phyloP scores from a whole-genome alignment of 2,113 vertebrate species.

The Chionis minor region DNA sequence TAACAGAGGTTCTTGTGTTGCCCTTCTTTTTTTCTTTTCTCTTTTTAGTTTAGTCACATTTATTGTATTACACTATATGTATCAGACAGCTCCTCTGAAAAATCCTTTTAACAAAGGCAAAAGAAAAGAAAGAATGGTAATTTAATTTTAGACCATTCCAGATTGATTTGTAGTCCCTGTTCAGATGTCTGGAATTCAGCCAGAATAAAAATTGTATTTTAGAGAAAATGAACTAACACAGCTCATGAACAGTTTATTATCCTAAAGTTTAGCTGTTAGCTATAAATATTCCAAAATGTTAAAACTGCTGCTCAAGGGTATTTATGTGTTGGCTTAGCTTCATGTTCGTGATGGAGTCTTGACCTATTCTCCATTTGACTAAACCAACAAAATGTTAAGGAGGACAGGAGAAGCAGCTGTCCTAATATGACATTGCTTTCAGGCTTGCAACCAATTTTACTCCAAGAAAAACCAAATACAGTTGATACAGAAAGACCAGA shows the following conservation, averaged over 20 bases:
- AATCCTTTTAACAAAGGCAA: not conserved
- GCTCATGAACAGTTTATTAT: conserved; percentile 17
- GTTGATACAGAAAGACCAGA: not conserved
- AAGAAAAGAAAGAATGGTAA: not conserved
- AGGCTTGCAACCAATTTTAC: not conserved
- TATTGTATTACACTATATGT: not conserved
- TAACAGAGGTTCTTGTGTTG: not conserved
- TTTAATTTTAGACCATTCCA: conserved; percentile 9
- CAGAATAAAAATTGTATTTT: conserved; percentile 15
- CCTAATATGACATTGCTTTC: conserved; percentile 33
- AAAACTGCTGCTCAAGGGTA: conserved; percentile 13
- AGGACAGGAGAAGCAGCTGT: conserved; percentile 2
- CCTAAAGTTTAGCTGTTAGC: conserved; percentile 6
- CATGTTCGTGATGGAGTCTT: not conserved
- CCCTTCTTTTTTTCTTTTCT: not conserved
- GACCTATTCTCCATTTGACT: conserved; percentile 14
- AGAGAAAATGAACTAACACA: conserved; percentile 17
- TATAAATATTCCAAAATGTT: conserved; percentile 38
- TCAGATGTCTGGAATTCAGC: not conserved
- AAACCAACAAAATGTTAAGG: not conserved
- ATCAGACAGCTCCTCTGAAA: not conserved
- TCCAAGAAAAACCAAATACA: not conserved
- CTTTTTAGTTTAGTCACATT: not conserved
- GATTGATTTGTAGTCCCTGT: not conserved
- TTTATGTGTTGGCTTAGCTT: conserved; percentile 12